These are phyloP conservation scores for Grus americana DNA, from an alignment of 2,113 vertebrate species.

Conservation along the genomic window DNA sequence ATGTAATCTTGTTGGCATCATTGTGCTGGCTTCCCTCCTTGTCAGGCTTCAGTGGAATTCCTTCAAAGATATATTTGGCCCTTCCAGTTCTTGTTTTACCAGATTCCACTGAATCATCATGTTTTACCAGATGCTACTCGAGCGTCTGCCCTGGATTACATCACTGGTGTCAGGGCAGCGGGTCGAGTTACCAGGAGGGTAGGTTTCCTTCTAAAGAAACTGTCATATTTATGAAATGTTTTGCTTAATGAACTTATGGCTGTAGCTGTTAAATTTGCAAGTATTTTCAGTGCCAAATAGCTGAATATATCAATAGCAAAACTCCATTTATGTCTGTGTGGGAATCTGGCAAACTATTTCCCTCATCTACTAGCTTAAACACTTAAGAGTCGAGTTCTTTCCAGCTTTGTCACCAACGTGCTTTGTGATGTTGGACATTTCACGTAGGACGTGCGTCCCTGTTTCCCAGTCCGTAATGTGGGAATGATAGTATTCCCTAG, in stretches of 20 bases:
- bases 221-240: not conserved
- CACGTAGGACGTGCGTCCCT: rapidly evolving
- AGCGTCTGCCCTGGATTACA: conserved; percentile 43
- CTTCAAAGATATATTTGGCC: conserved; percentile 20
- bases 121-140: conserved; percentile 35
- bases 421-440: not conserved
- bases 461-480: not conserved
- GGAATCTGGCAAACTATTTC: not conserved
- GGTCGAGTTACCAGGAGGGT: not conserved
- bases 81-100: conserved; percentile 46
- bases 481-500: not conserved
- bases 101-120: conserved; percentile 57
- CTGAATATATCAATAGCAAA: not conserved
- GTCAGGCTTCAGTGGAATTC: conserved; percentile 23
- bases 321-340: not conserved
- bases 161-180: not conserved
- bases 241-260: conserved; percentile 6
- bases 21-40: not conserved
- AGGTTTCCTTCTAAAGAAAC: not conserved
- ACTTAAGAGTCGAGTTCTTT: not conserved
- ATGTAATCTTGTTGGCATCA: conserved; percentile 33
- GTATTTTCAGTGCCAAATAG: not conserved
- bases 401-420: not conserved
- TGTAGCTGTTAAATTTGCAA: not conserved
- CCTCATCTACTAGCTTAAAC: not conserved